phyloP scores from a whole-genome alignment of 2,888 invertebrate genomes.

The Hirtodrosophila alboralis region DNA sequence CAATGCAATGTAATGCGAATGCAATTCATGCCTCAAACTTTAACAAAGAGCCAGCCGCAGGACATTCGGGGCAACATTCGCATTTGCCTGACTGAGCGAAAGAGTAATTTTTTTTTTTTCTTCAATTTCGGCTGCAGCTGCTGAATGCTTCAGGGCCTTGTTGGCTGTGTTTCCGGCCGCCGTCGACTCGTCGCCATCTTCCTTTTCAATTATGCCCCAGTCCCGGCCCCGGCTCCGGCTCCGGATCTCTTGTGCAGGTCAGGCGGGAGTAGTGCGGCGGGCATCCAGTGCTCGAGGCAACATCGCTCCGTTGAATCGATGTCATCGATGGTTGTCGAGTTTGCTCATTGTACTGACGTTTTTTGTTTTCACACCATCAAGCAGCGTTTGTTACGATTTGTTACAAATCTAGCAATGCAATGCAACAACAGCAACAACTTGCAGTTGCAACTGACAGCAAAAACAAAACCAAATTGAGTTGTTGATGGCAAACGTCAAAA shows the following conservation, averaged over 20 bases:
- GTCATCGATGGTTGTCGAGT: constrained; percentile 48
- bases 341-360: constrained; percentile 58
- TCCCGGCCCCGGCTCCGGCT: too few species aligned
- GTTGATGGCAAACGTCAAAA: constrained; percentile 65
- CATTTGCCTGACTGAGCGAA: constrained; percentile 34
- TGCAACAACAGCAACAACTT: constrained; percentile 12
- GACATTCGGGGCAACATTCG: constrained; percentile 37
- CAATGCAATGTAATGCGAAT: background rate
- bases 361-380: constrained; percentile 76
- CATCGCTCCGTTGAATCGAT: constrained; percentile 37
- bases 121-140: constrained; percentile 38
- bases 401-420: constrained; percentile 53
- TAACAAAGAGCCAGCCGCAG: constrained; percentile 35
- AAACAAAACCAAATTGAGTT: constrained; percentile 67
- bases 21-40: constrained; percentile 1
- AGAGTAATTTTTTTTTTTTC: constrained; percentile 14
- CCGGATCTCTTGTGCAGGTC: constrained; percentile 15
- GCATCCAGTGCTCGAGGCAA: constrained; percentile 15
- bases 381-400: constrained; percentile 68
- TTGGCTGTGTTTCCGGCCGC: constrained; percentile 66
- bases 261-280: constrained; percentile 2
- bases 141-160: constrained; percentile 46
- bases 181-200: constrained; percentile 63
- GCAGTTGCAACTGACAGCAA: constrained; percentile 24
- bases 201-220: constrained; percentile 68